Evolutionary conservation across 2,888 invertebrate species (phyloP), one percentile per base, ranked within the genome.

Genomic region (Ormyrus thymus): DNA sequence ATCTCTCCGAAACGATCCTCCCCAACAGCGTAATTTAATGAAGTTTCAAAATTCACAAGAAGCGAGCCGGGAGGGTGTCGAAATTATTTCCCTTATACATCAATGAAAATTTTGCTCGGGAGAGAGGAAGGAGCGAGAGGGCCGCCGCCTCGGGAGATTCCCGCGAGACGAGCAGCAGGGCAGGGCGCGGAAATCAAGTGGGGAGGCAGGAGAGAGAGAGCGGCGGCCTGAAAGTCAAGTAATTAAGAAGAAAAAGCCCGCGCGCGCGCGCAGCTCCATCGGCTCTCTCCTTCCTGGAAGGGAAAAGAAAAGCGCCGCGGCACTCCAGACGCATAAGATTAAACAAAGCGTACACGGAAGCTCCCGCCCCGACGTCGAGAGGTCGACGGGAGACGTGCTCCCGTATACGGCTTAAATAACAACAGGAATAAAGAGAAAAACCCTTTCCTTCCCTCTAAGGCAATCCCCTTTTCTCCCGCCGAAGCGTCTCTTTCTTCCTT

Each of bases 21-120:
- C 55, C 46, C 4, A 70, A 66, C 46, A 61, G 58, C 13, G 55
- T 46, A 50, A 79, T 65, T 76, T 76, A 76, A 76, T 69, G 72
- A 80, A 80, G 72, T 80, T 76, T 76, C 76, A 80, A 80, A 76
- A 80, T 80, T 80, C 65, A 74, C 65, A 55, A 65, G 46, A 51
- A 61, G 7, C 50, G 29, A 29, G 29, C 29, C 1, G 29, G 10
- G 13, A 64, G 50, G 11, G 50, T 11, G 10, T 13, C 55, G 53
- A 75, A 78, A 79, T 79, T 15, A 79, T 79, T 79, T 75, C 74
- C 59, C 65, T 29, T 29, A 29, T 59, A 53, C 70, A 61, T 79
- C 70, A 61, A 70, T 65, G 79, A 79, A 75, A 75, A 70, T 74
- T 70, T 65, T n/a, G 55, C 53, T 11, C 51, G 15, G n/a, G 69